phyloP scores from a whole-genome alignment of 2,888 invertebrate species.

The Drosophila tripunctata region DNA sequence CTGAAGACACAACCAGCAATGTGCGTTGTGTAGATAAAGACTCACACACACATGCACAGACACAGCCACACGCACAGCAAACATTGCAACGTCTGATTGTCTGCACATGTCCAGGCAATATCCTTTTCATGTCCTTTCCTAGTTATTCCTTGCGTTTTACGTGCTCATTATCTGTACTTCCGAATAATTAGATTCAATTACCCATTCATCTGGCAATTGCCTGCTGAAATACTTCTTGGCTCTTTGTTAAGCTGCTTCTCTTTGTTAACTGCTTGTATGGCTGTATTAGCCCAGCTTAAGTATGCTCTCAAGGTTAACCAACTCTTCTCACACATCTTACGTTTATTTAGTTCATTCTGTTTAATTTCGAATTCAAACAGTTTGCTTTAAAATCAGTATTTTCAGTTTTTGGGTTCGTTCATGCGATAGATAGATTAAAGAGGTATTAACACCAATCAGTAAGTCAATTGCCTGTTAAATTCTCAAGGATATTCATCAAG shows the following conservation, averaged over 20 bases:
- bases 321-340: not conserved
- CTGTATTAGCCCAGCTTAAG: slow-evolving; percentile 29
- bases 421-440: slow-evolving; percentile 30
- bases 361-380: slow-evolving; percentile 34
- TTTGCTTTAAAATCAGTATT: slow-evolving; percentile 35
- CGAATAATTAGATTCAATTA: slow-evolving; percentile 78
- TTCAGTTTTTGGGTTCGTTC: not conserved
- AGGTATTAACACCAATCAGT: slow-evolving; percentile 61
- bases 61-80: not conserved
- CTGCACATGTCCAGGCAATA: slow-evolving; percentile 12
- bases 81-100: slow-evolving; percentile 7
- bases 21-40: not conserved
- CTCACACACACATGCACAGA: slow-evolving; percentile 10
- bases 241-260: not conserved
- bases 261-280: not conserved
- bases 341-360: not conserved
- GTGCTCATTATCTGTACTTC: slow-evolving; percentile 74
- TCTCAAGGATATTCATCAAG: slow-evolving; percentile 45
- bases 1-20: slow-evolving; percentile 10
- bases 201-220: slow-evolving; percentile 34
- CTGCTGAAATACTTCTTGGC: slow-evolving; percentile 19
- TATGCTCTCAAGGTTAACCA: slow-evolving; percentile 15
- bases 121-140: slow-evolving; percentile 22
- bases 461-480: slow-evolving; percentile 72
- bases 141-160: slow-evolving; percentile 53